Conservation (phyloP, 2,113 vertebrate species). For the Bubo blakistoni region DNA sequence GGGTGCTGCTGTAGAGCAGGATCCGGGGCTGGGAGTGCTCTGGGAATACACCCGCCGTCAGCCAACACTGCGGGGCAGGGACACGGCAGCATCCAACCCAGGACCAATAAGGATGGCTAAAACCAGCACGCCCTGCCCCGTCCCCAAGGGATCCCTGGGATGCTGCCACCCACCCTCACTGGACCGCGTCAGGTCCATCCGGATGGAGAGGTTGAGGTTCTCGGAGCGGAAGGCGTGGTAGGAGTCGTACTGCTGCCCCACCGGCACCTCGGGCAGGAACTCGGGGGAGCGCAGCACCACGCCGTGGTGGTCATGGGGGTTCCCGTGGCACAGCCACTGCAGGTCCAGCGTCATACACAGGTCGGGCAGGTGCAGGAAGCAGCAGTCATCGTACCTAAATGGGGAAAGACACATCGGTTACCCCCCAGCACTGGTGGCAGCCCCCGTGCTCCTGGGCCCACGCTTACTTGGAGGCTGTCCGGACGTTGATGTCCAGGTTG, state of each 20-base stretch:
- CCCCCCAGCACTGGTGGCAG: not conserved
- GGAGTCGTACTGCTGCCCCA: slow-evolving; percentile 91
- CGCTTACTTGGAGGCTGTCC: slow-evolving; percentile 95
- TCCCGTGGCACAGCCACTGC: slow-evolving; percentile 96
- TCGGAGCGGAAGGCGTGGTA: slow-evolving; percentile 95
- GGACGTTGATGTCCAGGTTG: slow-evolving; percentile 92
- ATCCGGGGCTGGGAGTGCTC: slow-evolving; percentile 87
- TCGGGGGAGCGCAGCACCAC: slow-evolving; percentile 89
- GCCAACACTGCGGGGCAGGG: not conserved
- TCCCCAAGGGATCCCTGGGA: not conserved
- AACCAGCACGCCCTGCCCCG: not conserved
- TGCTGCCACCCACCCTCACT: slow-evolving; percentile 63
- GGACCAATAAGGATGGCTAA: not conserved
- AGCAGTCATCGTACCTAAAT: slow-evolving; percentile 93
- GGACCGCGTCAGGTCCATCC: slow-evolving; percentile 89
- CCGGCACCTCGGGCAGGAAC: slow-evolving; percentile 83
- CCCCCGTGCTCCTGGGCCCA: rapidly evolving
- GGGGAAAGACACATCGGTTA: not conserved
- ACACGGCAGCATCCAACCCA: not conserved
- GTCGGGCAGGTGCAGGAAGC: slow-evolving; percentile 93
- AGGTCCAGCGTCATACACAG: slow-evolving; percentile 93
- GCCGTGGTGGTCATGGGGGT: slow-evolving; percentile 91
- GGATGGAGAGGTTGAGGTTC: slow-evolving; percentile 95
- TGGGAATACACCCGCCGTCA: slow-evolving; percentile 37
- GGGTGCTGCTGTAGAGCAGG: slow-evolving; percentile 95